Percentiles rank a stretch among this genome's conserved stretches.
These are phyloP conservation scores for Oscheius sp. DNA, from an alignment of 2,888 invertebrate genomes.

Conservation along the genomic window DNA sequence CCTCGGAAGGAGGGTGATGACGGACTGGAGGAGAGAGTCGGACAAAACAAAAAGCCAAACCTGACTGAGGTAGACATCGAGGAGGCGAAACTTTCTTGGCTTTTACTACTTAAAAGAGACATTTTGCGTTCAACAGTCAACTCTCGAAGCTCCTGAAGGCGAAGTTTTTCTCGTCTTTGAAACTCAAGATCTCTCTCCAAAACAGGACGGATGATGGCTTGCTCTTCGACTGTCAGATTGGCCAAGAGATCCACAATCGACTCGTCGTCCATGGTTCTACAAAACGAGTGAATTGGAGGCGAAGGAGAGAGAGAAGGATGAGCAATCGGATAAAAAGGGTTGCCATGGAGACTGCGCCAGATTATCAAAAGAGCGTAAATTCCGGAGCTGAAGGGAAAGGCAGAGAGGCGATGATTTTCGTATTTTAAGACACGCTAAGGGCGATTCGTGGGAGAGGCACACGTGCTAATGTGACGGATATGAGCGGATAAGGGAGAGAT, in stretches of 20 bases:
- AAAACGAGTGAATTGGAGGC: background rate
- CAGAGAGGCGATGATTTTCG: background rate
- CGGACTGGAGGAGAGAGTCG: slow-evolving; percentile 8
- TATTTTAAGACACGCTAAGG: background rate
- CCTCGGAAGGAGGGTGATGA: slow-evolving; percentile 26
- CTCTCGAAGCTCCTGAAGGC: slow-evolving; percentile 37
- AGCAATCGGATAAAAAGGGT: slow-evolving; percentile 1
- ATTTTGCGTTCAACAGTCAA: background rate
- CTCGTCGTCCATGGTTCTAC: slow-evolving; percentile 17
- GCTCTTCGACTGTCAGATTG: slow-evolving; percentile 40
- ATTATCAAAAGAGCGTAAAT: background rate
- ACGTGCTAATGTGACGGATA: slow-evolving; percentile 14
- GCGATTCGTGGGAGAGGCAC: slow-evolving; percentile 1
- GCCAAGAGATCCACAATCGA: slow-evolving; percentile 4
- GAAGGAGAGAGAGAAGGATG: background rate
- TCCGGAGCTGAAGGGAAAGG: background rate
- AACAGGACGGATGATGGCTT: slow-evolving; percentile 46
- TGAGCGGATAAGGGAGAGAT: background rate
- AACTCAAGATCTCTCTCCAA: slow-evolving; percentile 56
- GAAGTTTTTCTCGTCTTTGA: slow-evolving; percentile 46
- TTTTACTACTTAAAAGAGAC: slow-evolving; percentile 7
- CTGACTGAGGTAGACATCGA: slow-evolving; percentile 21
- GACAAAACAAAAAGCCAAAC: background rate
- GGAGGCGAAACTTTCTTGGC: slow-evolving; percentile 27
- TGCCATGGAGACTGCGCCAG: slow-evolving; percentile 1